These are phyloP conservation scores for Phlogophora meticulosa DNA, from an alignment of 2,888 invertebrate species.

Conservation along the genomic window DNA sequence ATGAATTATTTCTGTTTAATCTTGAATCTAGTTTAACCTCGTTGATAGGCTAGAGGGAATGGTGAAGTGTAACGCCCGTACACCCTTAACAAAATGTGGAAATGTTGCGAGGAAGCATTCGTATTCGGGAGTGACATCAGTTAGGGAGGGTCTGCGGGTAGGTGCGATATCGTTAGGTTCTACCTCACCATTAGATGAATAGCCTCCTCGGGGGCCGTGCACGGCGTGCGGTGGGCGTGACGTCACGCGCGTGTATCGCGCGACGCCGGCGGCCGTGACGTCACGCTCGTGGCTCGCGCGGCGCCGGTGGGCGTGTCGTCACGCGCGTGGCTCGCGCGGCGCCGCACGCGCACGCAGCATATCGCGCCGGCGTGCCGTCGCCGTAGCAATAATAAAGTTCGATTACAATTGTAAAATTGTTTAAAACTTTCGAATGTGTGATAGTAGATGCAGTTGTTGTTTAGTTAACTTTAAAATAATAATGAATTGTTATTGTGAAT, in stretches of 20 bases:
- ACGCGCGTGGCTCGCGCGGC: slow-evolving; percentile 26
- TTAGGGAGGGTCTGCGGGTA: slow-evolving; percentile 64
- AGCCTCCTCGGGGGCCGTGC: slow-evolving; percentile 54
- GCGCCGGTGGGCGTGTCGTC: slow-evolving; percentile 22
- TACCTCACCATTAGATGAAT: slow-evolving; percentile 72
- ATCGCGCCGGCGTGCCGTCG: slow-evolving; percentile 82
- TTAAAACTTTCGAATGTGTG: slow-evolving; percentile 92
- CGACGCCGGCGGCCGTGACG: too few species aligned
- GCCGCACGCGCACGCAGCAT: slow-evolving; percentile 72
- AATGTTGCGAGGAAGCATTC: slow-evolving; percentile 28
- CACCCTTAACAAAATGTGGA: slow-evolving; percentile 45
- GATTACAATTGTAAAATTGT: slow-evolving; percentile 90
- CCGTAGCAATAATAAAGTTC: slow-evolving; percentile 91
- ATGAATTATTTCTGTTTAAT: slow-evolving; percentile 61
- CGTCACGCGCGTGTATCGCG: slow-evolving; percentile 34
- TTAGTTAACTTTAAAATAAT: slow-evolving; percentile 90
- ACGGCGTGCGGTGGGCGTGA: slow-evolving; percentile 29
- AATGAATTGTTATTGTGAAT: slow-evolving; percentile 90
- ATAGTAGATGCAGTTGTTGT: slow-evolving; percentile 92
- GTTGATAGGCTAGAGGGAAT: slow-evolving; percentile 65
- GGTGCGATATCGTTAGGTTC: slow-evolving; percentile 70
- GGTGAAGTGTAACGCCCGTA: slow-evolving; percentile 55
- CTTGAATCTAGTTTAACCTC: slow-evolving; percentile 64
- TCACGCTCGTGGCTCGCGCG: background rate
- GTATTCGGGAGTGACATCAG: slow-evolving; percentile 61